Base-by-base conservation (phyloP, 2,888 invertebrate genomes). In the Drosophila aldrichi region DNA sequence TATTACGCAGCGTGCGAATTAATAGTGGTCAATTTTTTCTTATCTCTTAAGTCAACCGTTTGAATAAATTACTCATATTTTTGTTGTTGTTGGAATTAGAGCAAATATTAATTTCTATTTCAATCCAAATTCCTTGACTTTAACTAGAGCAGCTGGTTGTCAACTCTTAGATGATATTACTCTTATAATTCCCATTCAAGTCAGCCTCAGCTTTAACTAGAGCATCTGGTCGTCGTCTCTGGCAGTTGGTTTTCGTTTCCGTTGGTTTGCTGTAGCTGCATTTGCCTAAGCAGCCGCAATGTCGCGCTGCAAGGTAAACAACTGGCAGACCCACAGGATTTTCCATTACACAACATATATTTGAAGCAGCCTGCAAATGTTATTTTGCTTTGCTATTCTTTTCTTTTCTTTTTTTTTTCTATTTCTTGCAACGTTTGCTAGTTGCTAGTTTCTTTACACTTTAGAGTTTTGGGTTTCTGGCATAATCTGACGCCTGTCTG, bases 261-360 rank as follows among this genome's bases (percentile, higher is more conserved):
- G 4, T 20, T 34, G 41, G 18, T 44, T 32, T 52, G 49, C 44
- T 76, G 49, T 56, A 57, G 25, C 64, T 56, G 61, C 61, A 67
- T 81, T 89, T 83, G 71, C 70, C 68, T 77, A 65, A 25, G n/a
- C 41, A 48, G 38, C 52, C 62, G 52, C 62, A 76, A 66, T 66
- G 63, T 67, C 74, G 79, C 67, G 65, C 48, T 65, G 46, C 79
- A 73, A 74, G 60, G 70, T 70, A 89, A 89, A 81, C 85, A 89
- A 72, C 41, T 64, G 48, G 44, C 22, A 54, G 48, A 56, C 51
- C 51, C 48, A 52, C 22, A 46, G 77, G 54, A 56, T 48, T 64
- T 69, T 59, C 18, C 52, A 38, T 54, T 65, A 57, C 38, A 34
- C 48, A 49, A 34, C 46, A 49, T 46, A 57, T 46, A 57, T 55